Percentiles rank a stretch among this genome's conserved stretches.
Conservation (phyloP, 2,797 vertebrate genomes). For the Pantherophis vulpinus region DNA sequence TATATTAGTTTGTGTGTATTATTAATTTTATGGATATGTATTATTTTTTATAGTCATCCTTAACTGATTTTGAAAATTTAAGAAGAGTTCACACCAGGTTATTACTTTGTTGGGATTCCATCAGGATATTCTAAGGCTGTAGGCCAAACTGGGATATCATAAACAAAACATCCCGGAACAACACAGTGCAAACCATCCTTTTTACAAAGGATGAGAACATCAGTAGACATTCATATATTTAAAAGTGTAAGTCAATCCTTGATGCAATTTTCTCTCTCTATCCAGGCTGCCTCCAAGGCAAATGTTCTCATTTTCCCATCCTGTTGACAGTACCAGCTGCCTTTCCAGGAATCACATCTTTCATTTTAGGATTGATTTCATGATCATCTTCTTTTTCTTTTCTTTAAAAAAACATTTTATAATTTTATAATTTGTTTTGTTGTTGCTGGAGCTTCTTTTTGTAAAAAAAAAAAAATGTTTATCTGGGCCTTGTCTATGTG, state of each 20-base stretch:
- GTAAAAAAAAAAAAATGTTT: not conserved
- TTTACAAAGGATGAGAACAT: not conserved
- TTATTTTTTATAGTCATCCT: not conserved
- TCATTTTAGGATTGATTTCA: constrained; percentile 21
- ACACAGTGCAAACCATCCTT: not conserved
- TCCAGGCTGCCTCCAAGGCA: not conserved
- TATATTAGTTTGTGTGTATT: not conserved
- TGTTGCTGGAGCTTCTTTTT: not conserved
- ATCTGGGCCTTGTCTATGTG: constrained; percentile 24
- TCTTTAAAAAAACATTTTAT: not conserved
- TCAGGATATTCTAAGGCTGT: not conserved
- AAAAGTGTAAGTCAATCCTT: not conserved
- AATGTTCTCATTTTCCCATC: not conserved
- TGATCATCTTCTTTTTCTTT: not conserved
- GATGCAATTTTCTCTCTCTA: not conserved
- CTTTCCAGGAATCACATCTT: not conserved
- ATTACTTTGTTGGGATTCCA: not conserved
- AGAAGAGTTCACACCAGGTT: not conserved
- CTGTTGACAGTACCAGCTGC: not conserved
- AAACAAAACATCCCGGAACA: not conserved
- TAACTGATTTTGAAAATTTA: not conserved
- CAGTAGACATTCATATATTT: not conserved
- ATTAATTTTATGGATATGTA: not conserved
- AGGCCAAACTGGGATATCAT: not conserved
- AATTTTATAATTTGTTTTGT: not conserved